Conservation (phyloP, 2,113 vertebrate species). For the Carlito syrichta region DNA sequence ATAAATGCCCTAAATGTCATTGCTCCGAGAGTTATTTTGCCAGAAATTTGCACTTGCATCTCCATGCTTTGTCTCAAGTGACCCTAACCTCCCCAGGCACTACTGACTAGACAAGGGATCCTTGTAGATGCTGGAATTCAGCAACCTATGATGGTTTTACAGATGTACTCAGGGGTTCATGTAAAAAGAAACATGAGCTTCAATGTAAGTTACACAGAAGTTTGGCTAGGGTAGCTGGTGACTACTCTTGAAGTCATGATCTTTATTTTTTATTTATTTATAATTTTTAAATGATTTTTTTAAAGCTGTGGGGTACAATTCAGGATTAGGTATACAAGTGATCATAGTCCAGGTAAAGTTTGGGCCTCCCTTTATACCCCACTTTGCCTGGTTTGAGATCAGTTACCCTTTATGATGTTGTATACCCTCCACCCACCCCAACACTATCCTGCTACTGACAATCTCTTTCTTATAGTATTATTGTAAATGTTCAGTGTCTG, state of each 20-base stretch:
- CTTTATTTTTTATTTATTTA: no score
- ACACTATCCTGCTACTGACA: no score
- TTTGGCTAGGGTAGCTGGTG: not conserved
- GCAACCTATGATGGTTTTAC: not conserved
- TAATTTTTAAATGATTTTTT: no score
- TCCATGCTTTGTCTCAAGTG: not conserved
- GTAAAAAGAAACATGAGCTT: not conserved
- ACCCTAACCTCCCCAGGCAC: not conserved
- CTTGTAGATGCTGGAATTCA: not conserved
- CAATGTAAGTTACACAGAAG: not conserved
- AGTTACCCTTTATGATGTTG: no score
- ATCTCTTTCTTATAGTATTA: no score
- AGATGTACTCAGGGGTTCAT: not conserved
- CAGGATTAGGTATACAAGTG: no score
- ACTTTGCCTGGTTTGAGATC: no score
- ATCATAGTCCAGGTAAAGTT: no score
- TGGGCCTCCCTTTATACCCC: no score
- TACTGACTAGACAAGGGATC: not conserved
- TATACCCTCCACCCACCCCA: no score
- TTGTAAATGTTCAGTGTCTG: no score
- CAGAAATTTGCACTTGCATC: not conserved
- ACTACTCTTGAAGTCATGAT: not conserved
- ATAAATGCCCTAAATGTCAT: not conserved
- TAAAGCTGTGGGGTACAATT: no score
- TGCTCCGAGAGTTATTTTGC: not conserved